phyloP scores from a whole-genome alignment of 2,113 vertebrate species.

The Mobula birostris region DNA sequence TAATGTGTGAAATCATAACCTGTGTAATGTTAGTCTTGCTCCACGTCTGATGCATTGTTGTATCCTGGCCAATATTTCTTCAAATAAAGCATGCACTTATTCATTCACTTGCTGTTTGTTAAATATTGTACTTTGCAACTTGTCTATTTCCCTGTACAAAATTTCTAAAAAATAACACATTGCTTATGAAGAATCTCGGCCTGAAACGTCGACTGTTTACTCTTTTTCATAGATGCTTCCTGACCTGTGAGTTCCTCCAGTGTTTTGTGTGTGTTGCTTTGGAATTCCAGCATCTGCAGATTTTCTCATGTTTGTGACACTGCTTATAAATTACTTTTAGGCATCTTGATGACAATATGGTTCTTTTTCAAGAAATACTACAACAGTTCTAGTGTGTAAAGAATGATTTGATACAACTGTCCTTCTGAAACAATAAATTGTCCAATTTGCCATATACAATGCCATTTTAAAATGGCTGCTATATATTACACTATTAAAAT shows the following conservation, averaged over 20 bases:
- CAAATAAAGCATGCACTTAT: not conserved
- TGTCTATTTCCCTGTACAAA: not conserved
- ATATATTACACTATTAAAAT: not conserved
- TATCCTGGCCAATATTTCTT: not conserved
- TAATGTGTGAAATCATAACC: not conserved
- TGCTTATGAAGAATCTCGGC: too few relatives aligned
- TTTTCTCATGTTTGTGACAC: too few relatives aligned
- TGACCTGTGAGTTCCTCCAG: too few relatives aligned
- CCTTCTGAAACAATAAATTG: not conserved
- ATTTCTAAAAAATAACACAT: not conserved
- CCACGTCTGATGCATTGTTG: not conserved
- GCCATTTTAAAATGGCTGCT: not conserved
- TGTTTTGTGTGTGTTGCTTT: too few relatives aligned
- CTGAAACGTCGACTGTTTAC: too few relatives aligned
- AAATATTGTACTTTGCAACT: not conserved
- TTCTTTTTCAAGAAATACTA: not conserved
- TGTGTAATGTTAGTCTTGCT: not conserved
- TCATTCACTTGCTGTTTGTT: not conserved
- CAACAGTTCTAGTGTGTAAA: not conserved
- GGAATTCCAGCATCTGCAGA: too few relatives aligned
- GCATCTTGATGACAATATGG: not conserved
- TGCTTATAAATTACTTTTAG: not conserved
- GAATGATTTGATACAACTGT: not conserved
- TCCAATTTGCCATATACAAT: not conserved
- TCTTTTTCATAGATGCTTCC: too few relatives aligned